Conservation (phyloP, 2,113 vertebrate genomes). For the Rhabdomys dilectus region DNA sequence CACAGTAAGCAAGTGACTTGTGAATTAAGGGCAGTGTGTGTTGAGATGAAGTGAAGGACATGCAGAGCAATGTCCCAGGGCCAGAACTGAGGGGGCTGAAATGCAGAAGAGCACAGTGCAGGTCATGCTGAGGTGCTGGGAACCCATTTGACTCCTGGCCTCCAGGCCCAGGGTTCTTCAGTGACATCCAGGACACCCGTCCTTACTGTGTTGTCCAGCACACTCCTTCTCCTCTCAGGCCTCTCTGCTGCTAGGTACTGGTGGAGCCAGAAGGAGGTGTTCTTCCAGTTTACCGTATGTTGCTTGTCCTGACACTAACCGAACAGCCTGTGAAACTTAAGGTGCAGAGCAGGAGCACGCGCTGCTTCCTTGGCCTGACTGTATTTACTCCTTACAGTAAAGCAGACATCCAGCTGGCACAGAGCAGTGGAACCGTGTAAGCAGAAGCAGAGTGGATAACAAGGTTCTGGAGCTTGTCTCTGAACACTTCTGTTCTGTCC, state of each 20-base stretch:
- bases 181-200: not conserved
- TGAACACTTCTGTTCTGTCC: not conserved
- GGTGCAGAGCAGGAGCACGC: not conserved
- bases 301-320: not conserved
- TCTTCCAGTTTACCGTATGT: not conserved
- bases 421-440: not conserved
- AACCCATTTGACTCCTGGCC: not conserved
- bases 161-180: fast-evolving
- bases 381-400: not conserved
- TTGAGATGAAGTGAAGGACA: not conserved
- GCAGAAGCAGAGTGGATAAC: not conserved
- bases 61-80: not conserved
- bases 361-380: not conserved
- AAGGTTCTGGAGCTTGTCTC: not conserved
- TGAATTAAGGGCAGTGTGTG: not conserved
- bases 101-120: fast-evolving
- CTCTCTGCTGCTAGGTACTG: not conserved
- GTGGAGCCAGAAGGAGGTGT: not conserved
- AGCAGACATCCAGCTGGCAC: not conserved
- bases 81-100: not conserved
- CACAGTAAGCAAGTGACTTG: not conserved
- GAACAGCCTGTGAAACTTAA: fast-evolving
- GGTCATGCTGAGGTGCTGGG: not conserved
- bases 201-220: fast-evolving
- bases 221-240: not conserved